Evolutionary conservation across 2,113 vertebrate species (phyloP).

Genomic region (Maccullochella peelii): DNA sequence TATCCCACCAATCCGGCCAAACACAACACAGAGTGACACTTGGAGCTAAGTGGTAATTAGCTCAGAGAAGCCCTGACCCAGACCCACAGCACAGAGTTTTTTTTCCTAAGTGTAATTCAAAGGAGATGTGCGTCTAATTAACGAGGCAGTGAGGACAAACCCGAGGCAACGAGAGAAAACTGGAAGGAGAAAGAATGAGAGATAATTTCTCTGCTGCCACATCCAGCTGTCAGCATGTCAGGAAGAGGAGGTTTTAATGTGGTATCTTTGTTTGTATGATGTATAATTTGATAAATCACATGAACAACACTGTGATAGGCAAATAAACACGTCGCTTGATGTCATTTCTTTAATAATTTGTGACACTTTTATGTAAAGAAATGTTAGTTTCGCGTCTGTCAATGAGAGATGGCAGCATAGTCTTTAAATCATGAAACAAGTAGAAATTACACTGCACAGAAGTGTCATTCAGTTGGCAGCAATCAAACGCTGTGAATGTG

Average conservation of each 20-base stretch:
- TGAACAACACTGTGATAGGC: not conserved
- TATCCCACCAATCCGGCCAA: constrained; percentile 70
- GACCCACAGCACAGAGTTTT: constrained; percentile 61
- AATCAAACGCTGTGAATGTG: not conserved
- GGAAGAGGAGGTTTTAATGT: not conserved
- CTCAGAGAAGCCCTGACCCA: constrained; percentile 68
- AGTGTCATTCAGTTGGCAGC: not conserved
- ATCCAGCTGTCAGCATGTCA: constrained; percentile 13
- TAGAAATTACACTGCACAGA: not conserved
- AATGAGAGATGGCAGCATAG: not conserved
- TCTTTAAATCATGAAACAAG: not conserved
- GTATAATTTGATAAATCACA: constrained; percentile 19
- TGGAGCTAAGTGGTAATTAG: constrained; percentile 81
- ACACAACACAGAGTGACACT: constrained; percentile 83
- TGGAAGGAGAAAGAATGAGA: constrained; percentile 11
- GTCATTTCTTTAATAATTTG: not conserved
- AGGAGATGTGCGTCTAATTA: constrained; percentile 82
- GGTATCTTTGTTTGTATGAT: not conserved
- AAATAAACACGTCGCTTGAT: constrained; percentile 3
- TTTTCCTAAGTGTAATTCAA: constrained; percentile 83
- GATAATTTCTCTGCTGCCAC: constrained; percentile 7
- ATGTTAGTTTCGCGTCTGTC: not conserved
- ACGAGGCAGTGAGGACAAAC: constrained; percentile 68
- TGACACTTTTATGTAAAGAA: constrained; percentile 1
- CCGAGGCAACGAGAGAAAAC: constrained; percentile 14